Evolutionary conservation across 2,888 invertebrate species (phyloP).

Genomic region (Malachius bipustulatus): DNA sequence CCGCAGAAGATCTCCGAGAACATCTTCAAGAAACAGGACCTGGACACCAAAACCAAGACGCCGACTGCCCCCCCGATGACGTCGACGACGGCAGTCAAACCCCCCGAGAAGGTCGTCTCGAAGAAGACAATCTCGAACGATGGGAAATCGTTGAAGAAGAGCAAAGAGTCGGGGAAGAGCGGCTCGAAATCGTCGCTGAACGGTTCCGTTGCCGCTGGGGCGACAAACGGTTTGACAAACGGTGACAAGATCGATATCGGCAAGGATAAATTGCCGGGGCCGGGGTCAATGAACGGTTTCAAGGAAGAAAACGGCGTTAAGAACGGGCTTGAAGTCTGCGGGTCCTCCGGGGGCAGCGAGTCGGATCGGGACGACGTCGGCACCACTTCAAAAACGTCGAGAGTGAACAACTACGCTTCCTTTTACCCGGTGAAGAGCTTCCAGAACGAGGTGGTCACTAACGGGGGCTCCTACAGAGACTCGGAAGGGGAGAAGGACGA

Average conservation of each 20-base stretch:
- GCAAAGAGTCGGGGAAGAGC: conserved; percentile 2
- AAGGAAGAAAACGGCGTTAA: conserved; percentile 17
- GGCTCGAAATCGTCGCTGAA: conserved; percentile 1
- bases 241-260: conserved; percentile 10
- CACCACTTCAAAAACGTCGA: conserved; percentile 15
- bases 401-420: conserved; percentile 47
- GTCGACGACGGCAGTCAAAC: conserved; percentile 1
- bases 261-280: conserved; percentile 21
- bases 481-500: too few species aligned
- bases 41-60: conserved; percentile 1
- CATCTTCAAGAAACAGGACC: conserved; percentile 22
- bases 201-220: conserved; percentile 7
- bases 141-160: neutral
- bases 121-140: neutral
- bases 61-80: neutral
- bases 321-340: conserved; percentile 15
- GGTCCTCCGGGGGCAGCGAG: conserved; percentile 9
- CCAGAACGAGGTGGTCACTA: too few species aligned
- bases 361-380: conserved; percentile 8
- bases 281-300: conserved; percentile 18
- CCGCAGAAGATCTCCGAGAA: conserved; percentile 18
- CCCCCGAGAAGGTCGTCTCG: neutral
- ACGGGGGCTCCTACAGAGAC: too few species aligned
- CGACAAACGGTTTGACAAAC: conserved; percentile 13
- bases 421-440: conserved; percentile 42